Evolutionary conservation across 2,797 vertebrate genomes (phyloP).

Genomic region (Taenioides sp.): DNA sequence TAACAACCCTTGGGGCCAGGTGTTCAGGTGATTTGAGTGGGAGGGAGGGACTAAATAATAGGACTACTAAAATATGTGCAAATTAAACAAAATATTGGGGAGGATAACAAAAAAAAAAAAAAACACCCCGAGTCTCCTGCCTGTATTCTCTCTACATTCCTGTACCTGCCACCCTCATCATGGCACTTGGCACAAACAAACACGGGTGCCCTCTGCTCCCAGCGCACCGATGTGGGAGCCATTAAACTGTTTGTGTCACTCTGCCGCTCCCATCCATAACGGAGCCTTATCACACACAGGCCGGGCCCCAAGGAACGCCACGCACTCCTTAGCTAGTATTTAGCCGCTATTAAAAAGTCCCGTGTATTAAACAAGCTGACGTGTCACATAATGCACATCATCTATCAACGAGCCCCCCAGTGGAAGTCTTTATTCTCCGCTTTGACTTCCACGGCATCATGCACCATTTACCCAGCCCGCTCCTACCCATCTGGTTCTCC

Average conservation of each 20-base stretch:
- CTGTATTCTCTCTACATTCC: slow-evolving; percentile 16
- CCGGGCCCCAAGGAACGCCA: slow-evolving; percentile 34
- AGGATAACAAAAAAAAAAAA: no score
- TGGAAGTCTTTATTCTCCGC: slow-evolving; percentile 45
- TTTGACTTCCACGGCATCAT: slow-evolving; percentile 37
- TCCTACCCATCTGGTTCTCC: slow-evolving; percentile 61
- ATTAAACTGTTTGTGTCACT: slow-evolving; percentile 65
- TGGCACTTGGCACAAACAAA: slow-evolving; percentile 40
- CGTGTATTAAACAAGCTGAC: slow-evolving; percentile 62
- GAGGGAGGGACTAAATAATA: no score
- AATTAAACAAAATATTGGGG: no score
- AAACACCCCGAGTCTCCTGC: slow-evolving; percentile 2
- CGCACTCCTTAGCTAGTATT: slow-evolving; percentile 58
- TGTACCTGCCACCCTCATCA: slow-evolving; percentile 30
- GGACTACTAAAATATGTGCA: no score
- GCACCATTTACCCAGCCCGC: slow-evolving; percentile 44
- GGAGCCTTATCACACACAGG: slow-evolving; percentile 57
- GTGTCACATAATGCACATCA: slow-evolving; percentile 55
- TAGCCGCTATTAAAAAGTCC: slow-evolving; percentile 62
- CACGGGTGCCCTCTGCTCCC: slow-evolving; percentile 36
- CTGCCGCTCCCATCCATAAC: slow-evolving; percentile 62
- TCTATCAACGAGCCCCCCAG: slow-evolving; percentile 59
- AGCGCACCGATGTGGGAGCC: slow-evolving; percentile 55
- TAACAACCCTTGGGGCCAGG: no score
- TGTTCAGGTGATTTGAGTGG: no score